Percentiles rank a stretch among this genome's conserved stretches.
phyloP scores from a whole-genome alignment of 2,797 vertebrate species.

The Cygnus olor region DNA sequence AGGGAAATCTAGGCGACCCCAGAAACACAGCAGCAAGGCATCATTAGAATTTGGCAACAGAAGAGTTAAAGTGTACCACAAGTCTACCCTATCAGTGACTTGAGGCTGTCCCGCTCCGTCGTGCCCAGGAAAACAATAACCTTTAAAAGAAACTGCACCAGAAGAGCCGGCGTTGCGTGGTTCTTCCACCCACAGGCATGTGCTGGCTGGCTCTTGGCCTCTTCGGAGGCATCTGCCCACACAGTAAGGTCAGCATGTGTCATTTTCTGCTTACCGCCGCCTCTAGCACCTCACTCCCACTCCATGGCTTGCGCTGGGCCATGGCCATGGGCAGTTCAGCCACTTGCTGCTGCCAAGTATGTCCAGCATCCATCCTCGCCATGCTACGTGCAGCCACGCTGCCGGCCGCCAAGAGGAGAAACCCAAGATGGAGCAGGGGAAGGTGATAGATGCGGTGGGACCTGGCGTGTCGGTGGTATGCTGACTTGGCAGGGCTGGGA shows the following conservation, averaged over 20 bases:
- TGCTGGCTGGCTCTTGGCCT: background rate
- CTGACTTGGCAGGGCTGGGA: background rate
- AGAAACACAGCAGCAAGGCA: background rate
- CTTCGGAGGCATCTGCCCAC: background rate
- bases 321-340: background rate
- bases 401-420: background rate
- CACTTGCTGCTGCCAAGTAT: background rate
- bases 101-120: background rate
- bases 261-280: background rate
- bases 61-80: background rate
- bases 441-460: background rate
- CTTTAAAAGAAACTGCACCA: background rate
- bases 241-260: background rate
- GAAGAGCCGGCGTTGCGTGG: background rate
- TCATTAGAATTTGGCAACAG: background rate
- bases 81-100: accelerated
- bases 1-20: background rate
- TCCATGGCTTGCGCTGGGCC: background rate
- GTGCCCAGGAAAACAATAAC: background rate
- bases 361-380: background rate
- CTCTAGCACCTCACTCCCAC: background rate
- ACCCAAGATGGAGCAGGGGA: background rate
- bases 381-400: background rate
- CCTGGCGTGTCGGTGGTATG: accelerated
- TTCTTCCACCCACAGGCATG: background rate